A percentile compares a stretch with the other conserved stretches of the same genome.
These are phyloP conservation scores for Threskiornis aethiopicus DNA, from an alignment of 2,797 vertebrate genomes.

Conservation along the genomic window DNA sequence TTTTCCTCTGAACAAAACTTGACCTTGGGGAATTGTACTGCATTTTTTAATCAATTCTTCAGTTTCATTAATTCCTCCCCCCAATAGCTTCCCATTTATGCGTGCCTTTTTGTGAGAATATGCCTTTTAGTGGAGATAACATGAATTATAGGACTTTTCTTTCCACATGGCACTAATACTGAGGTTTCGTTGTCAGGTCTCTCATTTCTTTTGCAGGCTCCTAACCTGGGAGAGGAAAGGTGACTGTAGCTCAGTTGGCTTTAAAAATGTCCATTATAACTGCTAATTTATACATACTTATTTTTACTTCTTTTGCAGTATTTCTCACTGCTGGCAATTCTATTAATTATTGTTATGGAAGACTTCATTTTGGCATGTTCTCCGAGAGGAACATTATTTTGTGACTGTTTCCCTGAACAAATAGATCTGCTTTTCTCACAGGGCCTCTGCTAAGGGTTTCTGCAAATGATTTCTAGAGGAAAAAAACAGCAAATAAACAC, in stretches of 20 bases:
- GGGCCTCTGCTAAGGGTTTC: background rate
- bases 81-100: background rate
- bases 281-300: background rate
- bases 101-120: background rate
- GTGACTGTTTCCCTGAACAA: background rate
- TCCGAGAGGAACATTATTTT: background rate
- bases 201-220: background rate
- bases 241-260: background rate
- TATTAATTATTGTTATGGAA: background rate
- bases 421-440: background rate
- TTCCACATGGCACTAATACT: background rate
- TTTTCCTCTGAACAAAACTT: background rate
- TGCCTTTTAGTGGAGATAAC: background rate
- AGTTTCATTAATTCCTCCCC: background rate
- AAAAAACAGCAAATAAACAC: background rate
- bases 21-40: background rate
- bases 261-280: background rate
- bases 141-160: background rate
- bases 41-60: constrained; percentile 4
- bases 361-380: constrained; percentile 1
- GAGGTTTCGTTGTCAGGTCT: background rate
- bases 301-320: background rate
- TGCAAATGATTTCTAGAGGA: background rate
- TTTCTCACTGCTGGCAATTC: background rate
- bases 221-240: background rate